Conservation (phyloP, 2,113 vertebrate species). For the Steatornis caripensis region DNA sequence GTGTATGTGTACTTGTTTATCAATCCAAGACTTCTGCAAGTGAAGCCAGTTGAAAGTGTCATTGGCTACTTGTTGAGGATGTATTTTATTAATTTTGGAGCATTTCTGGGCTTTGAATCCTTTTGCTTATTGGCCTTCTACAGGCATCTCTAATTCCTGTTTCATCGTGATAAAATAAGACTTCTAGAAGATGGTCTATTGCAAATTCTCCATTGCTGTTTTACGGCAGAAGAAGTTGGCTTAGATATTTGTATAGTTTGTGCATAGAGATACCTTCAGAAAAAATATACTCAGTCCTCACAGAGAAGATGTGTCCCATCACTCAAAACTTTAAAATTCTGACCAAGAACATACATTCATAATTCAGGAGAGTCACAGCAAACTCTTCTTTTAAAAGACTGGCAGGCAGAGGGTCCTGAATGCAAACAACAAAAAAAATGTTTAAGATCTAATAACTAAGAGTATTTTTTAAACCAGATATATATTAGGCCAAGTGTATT, state of each 20-base stretch:
- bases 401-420: background rate
- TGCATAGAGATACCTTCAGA: background rate
- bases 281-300: background rate
- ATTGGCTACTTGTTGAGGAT: background rate
- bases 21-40: background rate
- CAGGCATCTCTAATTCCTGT: background rate
- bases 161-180: background rate
- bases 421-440: background rate
- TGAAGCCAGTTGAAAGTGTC: background rate
- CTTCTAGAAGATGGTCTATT: background rate
- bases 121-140: background rate
- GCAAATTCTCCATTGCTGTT: background rate
- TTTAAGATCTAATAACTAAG: background rate
- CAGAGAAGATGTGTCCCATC: background rate
- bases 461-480: background rate
- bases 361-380: background rate
- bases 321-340: background rate
- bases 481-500: background rate
- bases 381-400: background rate
- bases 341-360: background rate
- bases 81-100: background rate
- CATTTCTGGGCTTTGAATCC: background rate
- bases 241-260: background rate
- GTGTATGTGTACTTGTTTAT: background rate
- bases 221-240: background rate